These are phyloP conservation scores for Onychorhynchus coronatus DNA, from an alignment of 2,113 vertebrate species.

Conservation along the genomic window DNA sequence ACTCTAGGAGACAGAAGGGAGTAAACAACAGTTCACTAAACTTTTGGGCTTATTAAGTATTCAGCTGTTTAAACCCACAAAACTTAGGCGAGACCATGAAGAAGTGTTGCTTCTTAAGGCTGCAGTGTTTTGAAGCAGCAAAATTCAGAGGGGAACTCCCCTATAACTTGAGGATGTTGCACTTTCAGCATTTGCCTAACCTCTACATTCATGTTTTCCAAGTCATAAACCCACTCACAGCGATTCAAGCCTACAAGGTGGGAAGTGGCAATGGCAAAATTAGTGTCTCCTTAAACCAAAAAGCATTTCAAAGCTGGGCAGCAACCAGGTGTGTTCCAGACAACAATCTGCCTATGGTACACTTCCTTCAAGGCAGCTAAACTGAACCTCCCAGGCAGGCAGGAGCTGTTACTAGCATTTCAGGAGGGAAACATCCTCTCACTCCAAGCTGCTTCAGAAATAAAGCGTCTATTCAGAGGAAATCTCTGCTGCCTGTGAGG, in stretches of 20 bases:
- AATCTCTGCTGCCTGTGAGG: neutral
- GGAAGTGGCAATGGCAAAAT: neutral
- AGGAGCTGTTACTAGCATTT: neutral
- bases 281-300: neutral
- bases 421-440: neutral
- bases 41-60: neutral
- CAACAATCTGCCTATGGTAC: neutral
- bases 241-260: neutral
- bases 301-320: neutral
- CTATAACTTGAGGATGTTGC: fast-evolving
- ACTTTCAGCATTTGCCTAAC: neutral
- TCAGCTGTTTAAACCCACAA: neutral
- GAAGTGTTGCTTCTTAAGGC: neutral
- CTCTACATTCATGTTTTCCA: neutral
- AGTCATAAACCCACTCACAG: neutral
- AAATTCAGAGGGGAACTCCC: neutral
- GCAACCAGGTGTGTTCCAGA: neutral
- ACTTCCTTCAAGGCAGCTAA: neutral
- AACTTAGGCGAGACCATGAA: fast-evolving
- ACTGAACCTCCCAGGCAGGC: neutral
- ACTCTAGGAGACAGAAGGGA: conserved; percentile 79
- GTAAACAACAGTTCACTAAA: neutral
- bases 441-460: neutral
- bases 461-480: conserved; percentile 1
- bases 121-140: neutral